These are phyloP conservation scores for Thamnaconus septentrionalis DNA, from an alignment of 2,113 vertebrate species.

Conservation along the genomic window DNA sequence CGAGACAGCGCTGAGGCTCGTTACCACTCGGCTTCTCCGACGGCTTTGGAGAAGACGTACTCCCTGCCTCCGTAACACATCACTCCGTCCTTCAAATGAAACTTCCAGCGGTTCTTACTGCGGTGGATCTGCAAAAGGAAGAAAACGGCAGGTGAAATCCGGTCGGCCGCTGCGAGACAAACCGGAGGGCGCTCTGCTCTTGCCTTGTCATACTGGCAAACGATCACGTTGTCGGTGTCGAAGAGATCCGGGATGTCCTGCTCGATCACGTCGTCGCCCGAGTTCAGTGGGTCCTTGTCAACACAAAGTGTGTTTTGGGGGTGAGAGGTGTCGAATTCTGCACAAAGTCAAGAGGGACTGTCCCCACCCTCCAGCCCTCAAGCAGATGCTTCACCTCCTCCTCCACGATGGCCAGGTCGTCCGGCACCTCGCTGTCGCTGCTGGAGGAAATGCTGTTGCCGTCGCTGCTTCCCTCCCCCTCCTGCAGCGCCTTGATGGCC, in stretches of 20 bases:
- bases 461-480: constrained; percentile 75
- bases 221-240: constrained; percentile 93
- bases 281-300: constrained; percentile 91
- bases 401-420: constrained; percentile 74
- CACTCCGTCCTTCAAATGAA: constrained; percentile 93
- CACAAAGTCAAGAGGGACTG: background rate
- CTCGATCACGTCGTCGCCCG: constrained; percentile 93
- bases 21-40: constrained; percentile 97
- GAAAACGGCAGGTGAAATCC: background rate
- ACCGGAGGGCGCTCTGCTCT: constrained; percentile 10
- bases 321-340: background rate
- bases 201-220: constrained; percentile 98
- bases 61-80: constrained; percentile 92
- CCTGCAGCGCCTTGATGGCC: constrained; percentile 83
- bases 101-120: constrained; percentile 98
- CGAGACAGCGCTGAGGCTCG: constrained; percentile 25
- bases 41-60: constrained; percentile 93
- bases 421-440: constrained; percentile 73
- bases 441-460: constrained; percentile 71
- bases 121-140: constrained; percentile 86
- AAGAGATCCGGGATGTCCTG: constrained; percentile 94
- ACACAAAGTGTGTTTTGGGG: background rate
- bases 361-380: too few relatives aligned
- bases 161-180: background rate
- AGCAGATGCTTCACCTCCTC: constrained; percentile 64